phyloP scores from a whole-genome alignment of 2,888 invertebrate species.

The Dexiosoma caninum region DNA sequence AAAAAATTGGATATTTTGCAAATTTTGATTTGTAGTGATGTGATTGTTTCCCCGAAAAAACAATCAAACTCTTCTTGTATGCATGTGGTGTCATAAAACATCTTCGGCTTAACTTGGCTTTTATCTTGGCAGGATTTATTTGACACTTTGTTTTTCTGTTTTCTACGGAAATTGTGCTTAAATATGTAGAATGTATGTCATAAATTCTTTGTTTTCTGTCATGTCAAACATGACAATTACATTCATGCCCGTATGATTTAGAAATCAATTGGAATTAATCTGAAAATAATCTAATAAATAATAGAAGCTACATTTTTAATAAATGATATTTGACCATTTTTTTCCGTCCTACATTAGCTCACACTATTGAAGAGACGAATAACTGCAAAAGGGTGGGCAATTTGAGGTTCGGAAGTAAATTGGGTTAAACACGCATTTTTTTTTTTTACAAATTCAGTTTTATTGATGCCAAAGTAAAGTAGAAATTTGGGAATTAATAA shows the following conservation, averaged over 20 bases:
- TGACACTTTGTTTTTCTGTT: slow-evolving; percentile 16
- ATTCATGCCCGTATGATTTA: slow-evolving; percentile 49
- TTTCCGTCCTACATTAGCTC: too few relatives aligned
- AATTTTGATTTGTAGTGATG: slow-evolving; percentile 60
- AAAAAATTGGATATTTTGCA: slow-evolving; percentile 33
- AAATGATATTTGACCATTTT: too few relatives aligned
- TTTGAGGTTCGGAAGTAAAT: too few relatives aligned
- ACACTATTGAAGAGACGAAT: too few relatives aligned
- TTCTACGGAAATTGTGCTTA: slow-evolving; percentile 53
- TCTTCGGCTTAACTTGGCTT: slow-evolving; percentile 27
- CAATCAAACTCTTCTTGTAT: slow-evolving; percentile 57
- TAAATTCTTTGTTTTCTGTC: slow-evolving; percentile 59
- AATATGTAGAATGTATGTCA: too few relatives aligned
- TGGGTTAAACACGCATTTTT: too few relatives aligned
- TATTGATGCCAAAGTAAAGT: too few relatives aligned
- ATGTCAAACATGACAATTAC: slow-evolving; percentile 57
- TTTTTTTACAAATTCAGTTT: too few relatives aligned
- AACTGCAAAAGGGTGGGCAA: too few relatives aligned
- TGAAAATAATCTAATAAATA: not conserved
- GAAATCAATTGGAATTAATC: slow-evolving; percentile 41
- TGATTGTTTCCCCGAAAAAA: slow-evolving; percentile 39
- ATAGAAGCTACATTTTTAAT: not conserved
- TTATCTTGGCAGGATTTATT: slow-evolving; percentile 31
- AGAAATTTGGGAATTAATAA: too few relatives aligned
- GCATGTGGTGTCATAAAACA: slow-evolving; percentile 65